These are phyloP conservation scores for Neodiprion fabricii DNA, from an alignment of 1,140 invertebrate genomes.

Conservation along the genomic window DNA sequence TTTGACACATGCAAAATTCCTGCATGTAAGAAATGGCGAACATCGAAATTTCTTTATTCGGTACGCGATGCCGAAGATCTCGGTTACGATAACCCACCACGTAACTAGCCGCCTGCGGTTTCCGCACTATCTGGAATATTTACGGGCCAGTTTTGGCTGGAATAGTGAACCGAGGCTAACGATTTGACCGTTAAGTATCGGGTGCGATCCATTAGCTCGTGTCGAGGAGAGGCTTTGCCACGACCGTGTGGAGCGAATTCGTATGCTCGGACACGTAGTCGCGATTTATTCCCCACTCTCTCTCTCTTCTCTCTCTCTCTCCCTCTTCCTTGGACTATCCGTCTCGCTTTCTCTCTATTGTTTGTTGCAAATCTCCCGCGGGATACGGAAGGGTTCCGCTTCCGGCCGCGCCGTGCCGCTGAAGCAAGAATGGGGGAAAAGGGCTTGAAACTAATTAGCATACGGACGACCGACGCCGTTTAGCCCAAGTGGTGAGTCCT, in stretches of 20 bases:
- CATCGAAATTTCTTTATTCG: too few relatives aligned
- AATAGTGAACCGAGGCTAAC: neutral
- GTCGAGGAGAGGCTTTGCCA: neutral
- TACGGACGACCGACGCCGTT: neutral
- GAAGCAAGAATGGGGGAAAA: neutral
- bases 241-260: neutral
- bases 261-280: neutral
- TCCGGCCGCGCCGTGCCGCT: neutral
- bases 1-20: too few relatives aligned
- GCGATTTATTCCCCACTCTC: neutral
- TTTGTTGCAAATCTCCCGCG: neutral
- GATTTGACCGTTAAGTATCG: constrained; percentile 7
- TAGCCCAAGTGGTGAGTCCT: neutral
- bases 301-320: neutral
- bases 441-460: neutral
- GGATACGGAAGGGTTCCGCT: neutral
- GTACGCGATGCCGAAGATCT: neutral
- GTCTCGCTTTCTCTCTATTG: neutral
- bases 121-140: neutral
- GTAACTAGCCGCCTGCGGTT: neutral
- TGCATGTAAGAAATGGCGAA: too few relatives aligned
- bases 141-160: neutral
- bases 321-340: neutral
- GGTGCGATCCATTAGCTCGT: neutral
- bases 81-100: neutral